These are phyloP conservation scores for Apodemus agrarius DNA, from an alignment of 2,797 vertebrate genomes.

Conservation along the genomic window DNA sequence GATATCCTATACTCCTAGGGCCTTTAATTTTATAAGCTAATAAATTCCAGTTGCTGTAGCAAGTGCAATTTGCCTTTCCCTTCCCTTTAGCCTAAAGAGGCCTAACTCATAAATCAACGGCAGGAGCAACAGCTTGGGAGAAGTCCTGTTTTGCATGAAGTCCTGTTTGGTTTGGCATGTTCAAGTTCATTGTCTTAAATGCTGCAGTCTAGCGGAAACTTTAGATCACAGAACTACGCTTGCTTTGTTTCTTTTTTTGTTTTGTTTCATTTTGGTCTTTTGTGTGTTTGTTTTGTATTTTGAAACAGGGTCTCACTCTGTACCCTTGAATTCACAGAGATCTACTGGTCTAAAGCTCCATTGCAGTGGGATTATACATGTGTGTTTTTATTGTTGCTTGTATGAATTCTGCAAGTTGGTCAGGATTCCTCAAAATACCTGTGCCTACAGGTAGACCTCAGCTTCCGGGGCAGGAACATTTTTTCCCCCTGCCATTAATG, in stretches of 20 bases:
- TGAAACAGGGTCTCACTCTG: neutral
- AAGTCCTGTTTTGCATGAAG: neutral
- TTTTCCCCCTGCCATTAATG: neutral
- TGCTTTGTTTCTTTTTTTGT: neutral
- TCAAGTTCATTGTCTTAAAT: neutral
- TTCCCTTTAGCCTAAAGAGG: constrained; percentile 31
- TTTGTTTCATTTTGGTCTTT: neutral
- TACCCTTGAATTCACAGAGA: neutral
- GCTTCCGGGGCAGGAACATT: neutral
- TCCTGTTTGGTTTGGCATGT: neutral
- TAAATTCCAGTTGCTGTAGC: neutral
- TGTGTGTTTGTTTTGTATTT: neutral
- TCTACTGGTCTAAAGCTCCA: neutral
- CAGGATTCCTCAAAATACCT: constrained; percentile 2
- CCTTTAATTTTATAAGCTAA: constrained; percentile 17
- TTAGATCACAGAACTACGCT: neutral
- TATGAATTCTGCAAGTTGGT: constrained; percentile 18
- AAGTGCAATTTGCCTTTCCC: constrained; percentile 35
- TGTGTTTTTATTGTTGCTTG: neutral
- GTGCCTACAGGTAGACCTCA: neutral
- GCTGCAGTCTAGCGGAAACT: neutral
- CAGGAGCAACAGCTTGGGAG: neutral
- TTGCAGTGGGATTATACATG: neutral
- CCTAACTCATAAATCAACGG: neutral
- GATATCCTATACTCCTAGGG: neutral